Base-by-base conservation (phyloP, 1,140 invertebrate genomes). In the Platyscapa corneri region DNA sequence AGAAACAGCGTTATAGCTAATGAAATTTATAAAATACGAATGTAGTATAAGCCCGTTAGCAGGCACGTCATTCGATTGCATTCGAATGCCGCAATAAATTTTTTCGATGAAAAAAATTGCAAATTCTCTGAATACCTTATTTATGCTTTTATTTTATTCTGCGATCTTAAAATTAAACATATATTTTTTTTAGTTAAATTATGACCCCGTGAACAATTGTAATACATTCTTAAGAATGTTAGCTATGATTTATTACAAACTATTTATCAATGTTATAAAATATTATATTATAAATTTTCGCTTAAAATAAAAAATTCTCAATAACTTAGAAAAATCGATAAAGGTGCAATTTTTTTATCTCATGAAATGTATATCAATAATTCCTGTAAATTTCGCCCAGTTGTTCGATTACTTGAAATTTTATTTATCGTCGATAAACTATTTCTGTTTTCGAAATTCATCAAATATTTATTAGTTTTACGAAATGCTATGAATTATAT, bases 21-120 rank as follows among this genome's bases (percentile, higher is more conserved):
- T 82, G 42, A 82, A 72, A 82, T 56, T 80, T 67, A 30, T 20
- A 32, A 46, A 46, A 42, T 42, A 67, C 37, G 75, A 77, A 74
- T 42, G 42, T 42, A 42, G 37, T 42, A 74, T 74, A 42, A 74
- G 37, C 3, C 0, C 23, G 6, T 42, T 12, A 72, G 23, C 20
- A 18, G 10, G n/a, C 20, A 72, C 7, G 34, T 39, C 67, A 37
- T 39, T 6, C 39, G 37, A 42, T 74, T 18, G 8, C 37, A 74
- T 42, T 42, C 23, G n/a, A 32, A 1, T 1, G 37, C 23, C 12
- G 20, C 42, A 74, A 74, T 72, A 72, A 72, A 72, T 72, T 72
- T 39, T 39, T 74, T 32, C 23, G 42, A 39, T 23, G 20, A 74
- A 42, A 42, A 42, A 42, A 18, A 42, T 74, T n/a, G 42, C 7